Conservation (phyloP, 64 coral and sea anemone species). For the Pocillopora verrucosa region DNA sequence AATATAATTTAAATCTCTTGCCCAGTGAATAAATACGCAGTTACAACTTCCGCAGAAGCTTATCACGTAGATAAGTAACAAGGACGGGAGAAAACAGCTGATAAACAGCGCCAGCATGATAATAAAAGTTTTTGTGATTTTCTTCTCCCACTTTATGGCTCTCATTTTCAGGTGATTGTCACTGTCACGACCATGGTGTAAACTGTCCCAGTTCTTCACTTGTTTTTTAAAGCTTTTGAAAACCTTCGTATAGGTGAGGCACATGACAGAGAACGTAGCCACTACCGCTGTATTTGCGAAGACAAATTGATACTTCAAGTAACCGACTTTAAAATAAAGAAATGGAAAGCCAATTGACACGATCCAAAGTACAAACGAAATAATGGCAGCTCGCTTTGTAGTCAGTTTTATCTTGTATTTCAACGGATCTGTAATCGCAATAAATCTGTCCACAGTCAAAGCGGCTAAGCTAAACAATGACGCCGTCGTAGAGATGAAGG, state of each 20-base stretch:
- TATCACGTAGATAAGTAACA: conserved; percentile 79
- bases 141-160: conserved; percentile 55
- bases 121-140: conserved; percentile 76
- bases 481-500: conserved; percentile 70
- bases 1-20: conserved; percentile 87
- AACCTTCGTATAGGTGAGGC: conserved; percentile 43
- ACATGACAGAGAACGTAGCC: conserved; percentile 57
- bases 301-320: conserved; percentile 77
- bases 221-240: conserved; percentile 43
- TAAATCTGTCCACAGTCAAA: conserved; percentile 78
- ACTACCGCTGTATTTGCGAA: conserved; percentile 88
- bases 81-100: conserved; percentile 69
- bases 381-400: conserved; percentile 3
- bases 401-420: conserved; percentile 47
- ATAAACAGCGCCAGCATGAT: conserved; percentile 67
- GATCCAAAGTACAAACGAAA: conserved; percentile 55
- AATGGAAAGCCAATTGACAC: conserved; percentile 58
- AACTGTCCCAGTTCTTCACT: not conserved
- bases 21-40: conserved; percentile 84
- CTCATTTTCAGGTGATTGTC: not conserved
- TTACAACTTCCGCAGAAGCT: conserved; percentile 84
- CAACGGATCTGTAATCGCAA: conserved; percentile 72
- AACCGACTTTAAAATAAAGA: conserved; percentile 84
- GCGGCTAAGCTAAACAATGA: conserved; percentile 76
- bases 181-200: not conserved